Conservation (phyloP, 1,140 invertebrate genomes). For the Lepidurus packardi region DNA sequence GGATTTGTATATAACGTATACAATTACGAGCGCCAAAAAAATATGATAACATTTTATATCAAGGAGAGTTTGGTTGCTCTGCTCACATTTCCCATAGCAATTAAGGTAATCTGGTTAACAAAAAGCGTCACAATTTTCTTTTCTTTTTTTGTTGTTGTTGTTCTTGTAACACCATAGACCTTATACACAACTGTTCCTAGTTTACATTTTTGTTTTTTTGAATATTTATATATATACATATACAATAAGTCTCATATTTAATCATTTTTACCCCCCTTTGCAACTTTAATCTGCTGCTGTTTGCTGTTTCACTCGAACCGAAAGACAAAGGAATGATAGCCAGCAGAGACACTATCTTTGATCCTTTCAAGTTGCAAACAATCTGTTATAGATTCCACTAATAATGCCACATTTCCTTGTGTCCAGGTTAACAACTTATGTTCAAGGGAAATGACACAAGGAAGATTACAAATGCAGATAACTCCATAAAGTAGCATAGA, state of each 20-base stretch:
- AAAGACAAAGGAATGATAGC: constrained; percentile 22
- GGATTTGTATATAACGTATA: background rate
- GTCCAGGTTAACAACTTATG: background rate
- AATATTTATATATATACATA: background rate
- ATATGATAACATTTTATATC: background rate
- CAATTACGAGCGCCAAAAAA: background rate
- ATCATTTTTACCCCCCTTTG: background rate
- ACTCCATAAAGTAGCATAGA: background rate
- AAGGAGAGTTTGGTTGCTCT: background rate
- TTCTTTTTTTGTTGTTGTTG: background rate
- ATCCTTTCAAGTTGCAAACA: background rate
- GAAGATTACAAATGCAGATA: background rate
- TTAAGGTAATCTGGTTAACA: constrained; percentile 22
- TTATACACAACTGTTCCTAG: background rate
- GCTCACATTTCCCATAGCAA: background rate
- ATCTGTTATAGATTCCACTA: background rate
- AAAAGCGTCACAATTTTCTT: background rate
- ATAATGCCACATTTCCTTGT: background rate
- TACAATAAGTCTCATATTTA: background rate
- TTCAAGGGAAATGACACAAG: background rate
- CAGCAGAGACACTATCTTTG: background rate
- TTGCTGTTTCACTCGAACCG: background rate
- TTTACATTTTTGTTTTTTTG: background rate
- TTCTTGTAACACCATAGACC: background rate
- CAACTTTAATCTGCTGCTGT: background rate